These are phyloP conservation scores for Anthoscopus minutus DNA, from an alignment of 2,113 vertebrate genomes.

Conservation along the genomic window DNA sequence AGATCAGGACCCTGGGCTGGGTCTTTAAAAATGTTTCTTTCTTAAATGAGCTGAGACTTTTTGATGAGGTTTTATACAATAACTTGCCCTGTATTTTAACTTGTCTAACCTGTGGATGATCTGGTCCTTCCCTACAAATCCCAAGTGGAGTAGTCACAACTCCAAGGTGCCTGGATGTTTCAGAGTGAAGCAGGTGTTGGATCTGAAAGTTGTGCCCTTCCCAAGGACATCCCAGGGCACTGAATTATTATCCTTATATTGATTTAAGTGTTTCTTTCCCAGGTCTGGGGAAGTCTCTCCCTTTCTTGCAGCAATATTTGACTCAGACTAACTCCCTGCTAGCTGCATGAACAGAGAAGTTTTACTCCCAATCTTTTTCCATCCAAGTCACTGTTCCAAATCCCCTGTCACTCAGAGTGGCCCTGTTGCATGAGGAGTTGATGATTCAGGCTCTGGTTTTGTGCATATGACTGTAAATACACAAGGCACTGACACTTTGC, in stretches of 20 bases:
- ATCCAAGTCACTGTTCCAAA: neutral
- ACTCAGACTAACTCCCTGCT: neutral
- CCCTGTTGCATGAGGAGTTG: neutral
- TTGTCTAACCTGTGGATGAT: neutral
- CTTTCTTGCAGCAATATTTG: neutral
- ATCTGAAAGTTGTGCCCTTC: neutral
- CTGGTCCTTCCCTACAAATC: neutral
- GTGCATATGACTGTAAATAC: neutral
- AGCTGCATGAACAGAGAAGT: neutral
- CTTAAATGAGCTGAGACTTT: neutral
- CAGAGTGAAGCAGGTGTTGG: neutral
- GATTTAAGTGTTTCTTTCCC: neutral
- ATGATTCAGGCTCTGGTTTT: neutral
- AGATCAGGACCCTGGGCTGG: accelerated
- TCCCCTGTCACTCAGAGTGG: neutral
- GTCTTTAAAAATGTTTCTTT: neutral
- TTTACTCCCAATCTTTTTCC: neutral
- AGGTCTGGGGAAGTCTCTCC: neutral
- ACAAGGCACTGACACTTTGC: neutral
- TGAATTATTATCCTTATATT: neutral
- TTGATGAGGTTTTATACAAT: neutral
- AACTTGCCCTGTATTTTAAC: neutral
- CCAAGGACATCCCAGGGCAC: neutral
- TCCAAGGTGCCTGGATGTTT: neutral
- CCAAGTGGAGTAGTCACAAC: neutral